Conservation (phyloP, 2,888 invertebrate species). For the Uloborus plumipes region DNA sequence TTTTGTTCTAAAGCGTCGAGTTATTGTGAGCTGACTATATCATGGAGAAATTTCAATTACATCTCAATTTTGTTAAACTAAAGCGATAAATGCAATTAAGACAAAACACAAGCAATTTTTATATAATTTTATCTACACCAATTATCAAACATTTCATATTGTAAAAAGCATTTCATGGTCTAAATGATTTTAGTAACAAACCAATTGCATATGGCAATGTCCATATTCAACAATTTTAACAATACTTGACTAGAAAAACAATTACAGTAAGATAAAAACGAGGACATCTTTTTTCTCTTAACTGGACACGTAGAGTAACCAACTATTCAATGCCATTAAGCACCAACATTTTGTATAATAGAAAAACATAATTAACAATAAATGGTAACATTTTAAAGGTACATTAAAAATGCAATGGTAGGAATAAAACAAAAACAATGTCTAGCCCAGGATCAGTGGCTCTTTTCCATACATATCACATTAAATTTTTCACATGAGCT, state of each 20-base stretch:
- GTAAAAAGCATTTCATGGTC: constrained; percentile 46
- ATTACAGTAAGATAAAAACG: too few species aligned
- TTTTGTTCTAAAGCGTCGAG: too few species aligned
- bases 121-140: constrained; percentile 60
- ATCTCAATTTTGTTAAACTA: background rate
- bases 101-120: constrained; percentile 25
- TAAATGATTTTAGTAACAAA: constrained; percentile 47
- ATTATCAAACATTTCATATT: constrained; percentile 56
- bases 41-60: too few species aligned
- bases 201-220: constrained; percentile 42
- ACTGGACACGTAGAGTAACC: constrained; percentile 4
- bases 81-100: background rate
- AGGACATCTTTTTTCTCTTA: background rate
- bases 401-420: too few species aligned
- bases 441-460: too few species aligned
- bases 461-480: too few species aligned
- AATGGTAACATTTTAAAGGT: background rate
- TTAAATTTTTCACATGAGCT: too few species aligned
- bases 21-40: too few species aligned
- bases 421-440: too few species aligned
- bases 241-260: constrained; percentile 24
- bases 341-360: constrained; percentile 15
- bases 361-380: background rate
- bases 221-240: constrained; percentile 25
- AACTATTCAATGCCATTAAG: constrained; percentile 17